Base-by-base conservation (phyloP, 1,140 invertebrate species). In the Aphelenchoides avenae region DNA sequence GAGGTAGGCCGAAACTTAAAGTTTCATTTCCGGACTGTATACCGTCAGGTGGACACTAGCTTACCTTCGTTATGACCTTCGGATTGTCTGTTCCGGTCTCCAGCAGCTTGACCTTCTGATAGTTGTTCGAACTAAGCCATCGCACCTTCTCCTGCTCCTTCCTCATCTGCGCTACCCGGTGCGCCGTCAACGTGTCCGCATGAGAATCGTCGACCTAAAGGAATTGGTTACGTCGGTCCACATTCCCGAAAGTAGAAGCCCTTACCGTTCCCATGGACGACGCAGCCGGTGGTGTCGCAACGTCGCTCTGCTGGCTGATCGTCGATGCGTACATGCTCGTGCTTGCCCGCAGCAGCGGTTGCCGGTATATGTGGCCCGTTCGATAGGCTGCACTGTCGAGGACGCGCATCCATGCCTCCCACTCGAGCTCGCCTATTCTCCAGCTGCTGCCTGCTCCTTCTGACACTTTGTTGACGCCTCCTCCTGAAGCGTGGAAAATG, bases 1-100 rank as follows among this genome's bases (percentile, higher is more conserved):
- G n/a, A n/a, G n/a, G n/a, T n/a, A n/a, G n/a, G n/a, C n/a, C n/a
- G n/a, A n/a, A n/a, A n/a, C n/a, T n/a, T n/a, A n/a, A n/a, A n/a
- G n/a, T n/a, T n/a, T n/a, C n/a, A n/a, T n/a, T n/a, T n/a, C n/a
- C n/a, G n/a, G n/a, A n/a, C n/a, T n/a, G n/a, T n/a, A n/a, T n/a
- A n/a, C n/a, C n/a, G n/a, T n/a, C n/a, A n/a, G n/a, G n/a, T n/a
- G n/a, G n/a, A n/a, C n/a, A n/a, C n/a, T 7, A 26, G 34, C 54
- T 87, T 90, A 97, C 93, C 89, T 96, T 97, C 76, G 92, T 97
- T 77, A 96, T 94, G 82, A 94, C 94, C 84, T 94, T 96, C 51
- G 94, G 93, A 80, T 96, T 91, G 53, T 84, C 84, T 58, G 92
- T 96, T 66, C 92, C 92, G 18, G 89, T 94, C 84, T 98, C 94